These are phyloP conservation scores for Drosophila kanapiae DNA, from an alignment of 1,140 invertebrate species.

Conservation along the genomic window DNA sequence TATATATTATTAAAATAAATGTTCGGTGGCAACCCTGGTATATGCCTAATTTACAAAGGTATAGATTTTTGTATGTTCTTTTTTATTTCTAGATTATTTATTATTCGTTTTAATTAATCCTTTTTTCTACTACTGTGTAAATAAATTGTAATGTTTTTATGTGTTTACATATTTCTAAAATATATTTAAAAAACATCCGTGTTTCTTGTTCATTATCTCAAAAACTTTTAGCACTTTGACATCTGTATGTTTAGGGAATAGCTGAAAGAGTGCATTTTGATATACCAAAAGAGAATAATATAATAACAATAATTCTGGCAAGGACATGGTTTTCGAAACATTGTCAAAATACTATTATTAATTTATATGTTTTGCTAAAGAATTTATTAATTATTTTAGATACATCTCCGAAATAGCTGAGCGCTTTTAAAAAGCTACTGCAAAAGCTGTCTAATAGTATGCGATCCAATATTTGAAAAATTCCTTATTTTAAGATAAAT, in stretches of 20 bases:
- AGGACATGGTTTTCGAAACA: not conserved
- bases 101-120: not conserved
- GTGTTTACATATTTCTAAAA: not conserved
- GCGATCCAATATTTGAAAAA: not conserved
- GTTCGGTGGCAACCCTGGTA: not conserved
- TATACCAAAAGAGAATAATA: not conserved
- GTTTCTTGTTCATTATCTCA: not conserved
- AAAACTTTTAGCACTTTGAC: not conserved
- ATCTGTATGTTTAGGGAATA: not conserved
- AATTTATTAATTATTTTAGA: not conserved
- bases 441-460: not conserved
- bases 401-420: not conserved
- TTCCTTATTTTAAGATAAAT: not conserved
- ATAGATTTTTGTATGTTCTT: not conserved
- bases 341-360: not conserved
- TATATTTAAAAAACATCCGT: not conserved
- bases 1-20: not conserved
- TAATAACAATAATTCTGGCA: not conserved
- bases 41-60: not conserved
- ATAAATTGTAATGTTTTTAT: not conserved
- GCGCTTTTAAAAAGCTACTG: not conserved
- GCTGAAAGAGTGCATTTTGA: not conserved
- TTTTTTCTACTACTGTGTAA: not conserved
- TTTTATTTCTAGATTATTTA: not conserved
- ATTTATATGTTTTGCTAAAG: not conserved